These are phyloP conservation scores for Ectropis crepuscularia DNA, from an alignment of 2,888 invertebrate species.

Conservation along the genomic window DNA sequence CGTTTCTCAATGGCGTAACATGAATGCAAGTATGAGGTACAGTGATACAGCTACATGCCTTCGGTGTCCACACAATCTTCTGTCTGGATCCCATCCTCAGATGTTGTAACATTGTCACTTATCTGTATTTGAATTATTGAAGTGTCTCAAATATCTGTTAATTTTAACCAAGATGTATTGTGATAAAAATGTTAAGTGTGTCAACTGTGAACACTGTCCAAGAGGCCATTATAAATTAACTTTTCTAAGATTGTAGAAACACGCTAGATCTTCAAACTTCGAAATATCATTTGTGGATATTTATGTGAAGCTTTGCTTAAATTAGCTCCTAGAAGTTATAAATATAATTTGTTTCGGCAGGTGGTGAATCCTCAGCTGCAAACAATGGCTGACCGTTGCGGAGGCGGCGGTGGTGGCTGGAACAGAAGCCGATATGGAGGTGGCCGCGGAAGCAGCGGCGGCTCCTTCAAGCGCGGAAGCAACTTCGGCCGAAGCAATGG, in stretches of 20 bases:
- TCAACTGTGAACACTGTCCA: too few species aligned
- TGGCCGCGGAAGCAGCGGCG: conserved; percentile 77
- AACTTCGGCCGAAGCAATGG: conserved; percentile 73
- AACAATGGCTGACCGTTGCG: conserved; percentile 89
- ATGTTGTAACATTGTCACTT: conserved; percentile 52
- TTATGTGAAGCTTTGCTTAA: too few species aligned
- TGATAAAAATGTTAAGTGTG: too few species aligned
- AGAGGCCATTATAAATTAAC: too few species aligned
- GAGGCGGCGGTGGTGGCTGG: conserved; percentile 86
- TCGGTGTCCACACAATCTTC: conserved; percentile 89
- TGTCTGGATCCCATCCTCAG: conserved; percentile 92
- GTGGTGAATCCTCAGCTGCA: conserved; percentile 93
- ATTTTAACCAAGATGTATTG: too few species aligned
- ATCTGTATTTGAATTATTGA: background rate
- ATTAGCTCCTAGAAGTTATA: background rate
- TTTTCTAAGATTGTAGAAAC: too few species aligned
- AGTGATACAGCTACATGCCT: conserved; percentile 89
- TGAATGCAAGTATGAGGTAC: conserved; percentile 91
- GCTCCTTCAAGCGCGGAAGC: conserved; percentile 78
- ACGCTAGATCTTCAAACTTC: too few species aligned
- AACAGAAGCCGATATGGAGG: conserved; percentile 80
- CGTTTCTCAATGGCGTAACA: conserved; percentile 86
- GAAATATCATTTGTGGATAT: too few species aligned
- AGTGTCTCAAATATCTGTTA: background rate
- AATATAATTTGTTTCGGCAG: conserved; percentile 65